These are phyloP conservation scores for Halcyon chelicuti DNA, from an alignment of 2,797 vertebrate genomes.

Conservation along the genomic window DNA sequence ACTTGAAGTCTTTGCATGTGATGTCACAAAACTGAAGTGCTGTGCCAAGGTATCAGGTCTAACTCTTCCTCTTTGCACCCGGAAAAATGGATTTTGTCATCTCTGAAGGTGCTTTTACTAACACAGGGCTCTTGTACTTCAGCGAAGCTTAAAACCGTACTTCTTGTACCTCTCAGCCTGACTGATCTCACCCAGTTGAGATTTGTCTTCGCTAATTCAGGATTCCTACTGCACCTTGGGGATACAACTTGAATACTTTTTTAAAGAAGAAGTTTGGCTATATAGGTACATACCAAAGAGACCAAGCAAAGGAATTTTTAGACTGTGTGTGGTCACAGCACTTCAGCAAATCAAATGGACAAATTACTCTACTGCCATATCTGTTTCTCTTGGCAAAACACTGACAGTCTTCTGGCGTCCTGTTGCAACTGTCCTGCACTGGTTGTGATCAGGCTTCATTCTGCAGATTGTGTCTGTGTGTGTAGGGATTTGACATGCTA, in stretches of 20 bases:
- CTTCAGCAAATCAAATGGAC: constrained; percentile 25
- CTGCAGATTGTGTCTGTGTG: background rate
- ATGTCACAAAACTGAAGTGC: background rate
- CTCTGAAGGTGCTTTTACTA: background rate
- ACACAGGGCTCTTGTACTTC: background rate
- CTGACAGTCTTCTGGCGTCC: constrained; percentile 16
- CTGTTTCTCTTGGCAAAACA: constrained; percentile 44
- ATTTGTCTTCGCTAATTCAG: background rate
- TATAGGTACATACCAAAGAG: background rate
- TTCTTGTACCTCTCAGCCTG: background rate
- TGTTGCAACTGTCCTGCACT: background rate
- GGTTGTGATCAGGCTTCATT: background rate
- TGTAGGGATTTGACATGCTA: background rate
- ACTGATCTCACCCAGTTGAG: background rate
- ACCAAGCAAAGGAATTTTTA: background rate
- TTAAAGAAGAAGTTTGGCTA: background rate
- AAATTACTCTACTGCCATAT: constrained; percentile 18
- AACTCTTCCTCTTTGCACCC: background rate
- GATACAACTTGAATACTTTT: background rate
- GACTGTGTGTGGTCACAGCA: constrained; percentile 29
- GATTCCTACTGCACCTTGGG: background rate
- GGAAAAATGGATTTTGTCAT: background rate
- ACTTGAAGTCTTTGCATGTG: background rate
- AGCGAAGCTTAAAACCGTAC: background rate
- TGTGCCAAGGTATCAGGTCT: background rate